Evolutionary conservation across 1,140 invertebrate species (phyloP).

Genomic region (Schlechtendalia chinensis): DNA sequence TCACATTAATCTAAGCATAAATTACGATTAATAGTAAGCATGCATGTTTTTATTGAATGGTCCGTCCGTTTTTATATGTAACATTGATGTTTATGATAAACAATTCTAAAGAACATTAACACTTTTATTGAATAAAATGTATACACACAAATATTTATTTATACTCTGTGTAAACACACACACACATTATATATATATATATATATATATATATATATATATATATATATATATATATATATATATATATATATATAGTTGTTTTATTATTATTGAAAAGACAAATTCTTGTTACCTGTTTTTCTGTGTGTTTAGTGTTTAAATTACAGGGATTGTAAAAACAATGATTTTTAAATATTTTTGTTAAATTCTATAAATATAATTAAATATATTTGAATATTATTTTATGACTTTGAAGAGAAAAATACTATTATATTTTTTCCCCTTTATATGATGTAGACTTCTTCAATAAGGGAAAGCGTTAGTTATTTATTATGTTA

Average conservation of each 20-base stretch:
- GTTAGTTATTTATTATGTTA: constrained; percentile 32
- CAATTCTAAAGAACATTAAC: constrained; percentile 16
- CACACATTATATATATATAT: background rate
- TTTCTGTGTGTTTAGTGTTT: constrained; percentile 41
- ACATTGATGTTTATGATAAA: constrained; percentile 10
- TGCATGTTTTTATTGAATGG: constrained; percentile 20
- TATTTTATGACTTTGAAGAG: constrained; percentile 23
- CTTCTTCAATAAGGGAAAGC: constrained; percentile 12
- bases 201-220: background rate
- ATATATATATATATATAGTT: background rate
- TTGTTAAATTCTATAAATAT: constrained; percentile 42
- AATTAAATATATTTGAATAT: constrained; percentile 32
- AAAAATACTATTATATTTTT: background rate
- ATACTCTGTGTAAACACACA: background rate
- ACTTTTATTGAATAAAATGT: constrained; percentile 15
- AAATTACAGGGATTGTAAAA: constrained; percentile 46
- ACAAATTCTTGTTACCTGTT: constrained; percentile 41
- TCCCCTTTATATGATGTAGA: constrained; percentile 9
- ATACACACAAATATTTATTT: background rate
- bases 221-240: background rate
- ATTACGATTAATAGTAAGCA: constrained; percentile 15
- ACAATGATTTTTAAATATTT: constrained; percentile 36
- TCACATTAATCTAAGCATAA: background rate
- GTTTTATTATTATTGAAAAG: constrained; percentile 4
- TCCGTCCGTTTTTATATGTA: constrained; percentile 42